Base-by-base conservation (phyloP, 1,140 invertebrate genomes). In the Venustaconcha ellipsiformis region DNA sequence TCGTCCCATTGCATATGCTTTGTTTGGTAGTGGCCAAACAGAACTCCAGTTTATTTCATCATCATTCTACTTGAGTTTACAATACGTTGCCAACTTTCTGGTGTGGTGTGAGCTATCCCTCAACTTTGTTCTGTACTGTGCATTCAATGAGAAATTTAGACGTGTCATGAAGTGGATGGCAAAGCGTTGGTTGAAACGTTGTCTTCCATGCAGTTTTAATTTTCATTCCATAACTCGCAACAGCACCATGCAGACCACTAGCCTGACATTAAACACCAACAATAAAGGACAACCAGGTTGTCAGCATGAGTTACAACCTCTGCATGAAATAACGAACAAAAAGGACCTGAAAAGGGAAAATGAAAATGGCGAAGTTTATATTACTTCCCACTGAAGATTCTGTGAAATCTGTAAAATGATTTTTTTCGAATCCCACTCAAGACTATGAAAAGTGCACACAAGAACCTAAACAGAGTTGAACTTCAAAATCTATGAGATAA, bases 91-190 rank as follows among this genome's bases (percentile, higher is more conserved):
- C 20, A 87, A 86, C 67, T 62, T 86, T 13, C 75, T 87, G 14
- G 81, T 87, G 14, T 82, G 81, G 78, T 79, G 82, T 65, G 84
- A 88, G 57, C 80, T 85, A 6, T 87, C 85, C n/a, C 76, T 88
- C 5, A 88, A 88, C 74, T 88, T 87, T 75, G 82, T 88, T 2
- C 78, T 87, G 6, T 88, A 87, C 72, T 86, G 84, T 70, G 81
- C 83, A 30, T 87, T 88, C 70, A 88, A 88, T 75, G 74, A 83
- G 58, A 88, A 86, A 73, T 88, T 88, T 72, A 76, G 83, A 15
- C 68, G 79, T 14, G 80, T 83, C 4, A 81, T 85, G 79, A 76
- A 78, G 69, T 78, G 67, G 15, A 80, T 80, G 58, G 65, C 78
- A n/a, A 74, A 55, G 15, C 70, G 76, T 11, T 82, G 78, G 69